Conservation (phyloP, 2,888 invertebrate genomes). For the Phengaris arion region DNA sequence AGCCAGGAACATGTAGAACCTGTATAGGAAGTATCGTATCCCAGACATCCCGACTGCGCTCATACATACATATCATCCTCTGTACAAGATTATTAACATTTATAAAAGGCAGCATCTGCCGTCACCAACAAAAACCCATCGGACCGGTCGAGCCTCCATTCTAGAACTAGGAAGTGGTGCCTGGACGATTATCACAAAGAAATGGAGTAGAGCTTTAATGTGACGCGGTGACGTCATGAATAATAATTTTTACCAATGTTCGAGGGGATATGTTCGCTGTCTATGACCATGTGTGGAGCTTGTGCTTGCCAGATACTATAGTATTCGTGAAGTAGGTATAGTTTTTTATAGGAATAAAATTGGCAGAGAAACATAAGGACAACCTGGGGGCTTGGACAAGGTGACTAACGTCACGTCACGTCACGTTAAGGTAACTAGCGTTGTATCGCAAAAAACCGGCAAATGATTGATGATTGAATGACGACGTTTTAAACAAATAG, state of each 20-base stretch:
- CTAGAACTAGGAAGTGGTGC: conserved; percentile 58
- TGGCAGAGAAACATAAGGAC: no score
- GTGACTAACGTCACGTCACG: no score
- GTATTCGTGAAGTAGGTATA: no score
- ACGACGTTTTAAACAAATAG: no score
- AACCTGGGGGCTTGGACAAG: no score
- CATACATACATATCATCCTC: conserved; percentile 3
- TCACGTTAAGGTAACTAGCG: no score
- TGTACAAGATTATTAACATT: conserved; percentile 28
- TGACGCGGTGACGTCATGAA: conserved; percentile 23
- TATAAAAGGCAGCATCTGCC: conserved; percentile 24
- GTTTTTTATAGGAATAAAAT: no score
- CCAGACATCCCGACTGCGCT: conserved; percentile 16
- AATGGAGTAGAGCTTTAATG: conserved; percentile 49
- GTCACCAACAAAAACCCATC: conserved; percentile 26
- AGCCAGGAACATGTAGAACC: no score
- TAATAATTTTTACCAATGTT: conserved; percentile 13
- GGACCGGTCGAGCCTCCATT: conserved; percentile 47
- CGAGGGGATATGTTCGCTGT: not conserved
- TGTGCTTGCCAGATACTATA: not conserved
- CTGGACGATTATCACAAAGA: conserved; percentile 60
- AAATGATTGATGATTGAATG: no score
- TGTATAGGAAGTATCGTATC: not conserved
- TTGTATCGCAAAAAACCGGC: no score
- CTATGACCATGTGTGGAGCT: not conserved